These are phyloP conservation scores for Himantopus leucocephalus DNA, from an alignment of 2,113 vertebrate genomes.

Conservation along the genomic window DNA sequence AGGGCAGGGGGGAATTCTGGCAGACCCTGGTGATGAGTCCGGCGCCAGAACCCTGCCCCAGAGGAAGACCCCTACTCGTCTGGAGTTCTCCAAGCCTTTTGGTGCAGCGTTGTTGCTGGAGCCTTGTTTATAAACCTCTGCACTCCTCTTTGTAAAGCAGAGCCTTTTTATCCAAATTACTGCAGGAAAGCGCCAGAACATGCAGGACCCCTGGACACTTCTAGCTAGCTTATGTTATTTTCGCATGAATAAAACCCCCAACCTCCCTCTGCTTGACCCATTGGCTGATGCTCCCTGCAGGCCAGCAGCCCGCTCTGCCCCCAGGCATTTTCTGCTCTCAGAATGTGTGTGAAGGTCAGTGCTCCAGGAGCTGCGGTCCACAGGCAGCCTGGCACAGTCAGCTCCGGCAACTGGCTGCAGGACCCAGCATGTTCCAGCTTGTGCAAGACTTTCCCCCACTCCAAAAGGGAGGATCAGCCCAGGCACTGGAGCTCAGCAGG, in stretches of 20 bases:
- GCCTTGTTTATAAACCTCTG: background rate
- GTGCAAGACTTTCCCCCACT: background rate
- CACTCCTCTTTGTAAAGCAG: background rate
- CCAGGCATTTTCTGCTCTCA: too few species aligned
- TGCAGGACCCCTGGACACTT: background rate
- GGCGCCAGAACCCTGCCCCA: background rate
- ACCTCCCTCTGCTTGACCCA: background rate
- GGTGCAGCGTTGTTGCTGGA: too few species aligned
- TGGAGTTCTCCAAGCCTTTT: background rate
- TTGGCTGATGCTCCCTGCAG: accelerated
- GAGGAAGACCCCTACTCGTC: background rate
- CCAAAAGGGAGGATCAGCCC: background rate
- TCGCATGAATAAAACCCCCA: background rate
- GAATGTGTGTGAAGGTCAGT: background rate
- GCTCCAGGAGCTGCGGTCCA: background rate
- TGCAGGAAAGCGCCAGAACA: background rate
- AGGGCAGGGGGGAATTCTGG: accelerated
- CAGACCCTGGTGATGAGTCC: accelerated
- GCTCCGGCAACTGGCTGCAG: background rate
- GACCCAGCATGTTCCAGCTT: background rate
- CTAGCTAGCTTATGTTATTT: background rate
- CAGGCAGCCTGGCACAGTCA: too few species aligned
- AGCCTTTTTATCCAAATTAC: background rate
- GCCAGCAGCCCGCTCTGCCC: background rate
- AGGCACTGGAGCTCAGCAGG: background rate